Base-by-base conservation (phyloP, 2,113 vertebrate genomes). In the Lepus europaeus region DNA sequence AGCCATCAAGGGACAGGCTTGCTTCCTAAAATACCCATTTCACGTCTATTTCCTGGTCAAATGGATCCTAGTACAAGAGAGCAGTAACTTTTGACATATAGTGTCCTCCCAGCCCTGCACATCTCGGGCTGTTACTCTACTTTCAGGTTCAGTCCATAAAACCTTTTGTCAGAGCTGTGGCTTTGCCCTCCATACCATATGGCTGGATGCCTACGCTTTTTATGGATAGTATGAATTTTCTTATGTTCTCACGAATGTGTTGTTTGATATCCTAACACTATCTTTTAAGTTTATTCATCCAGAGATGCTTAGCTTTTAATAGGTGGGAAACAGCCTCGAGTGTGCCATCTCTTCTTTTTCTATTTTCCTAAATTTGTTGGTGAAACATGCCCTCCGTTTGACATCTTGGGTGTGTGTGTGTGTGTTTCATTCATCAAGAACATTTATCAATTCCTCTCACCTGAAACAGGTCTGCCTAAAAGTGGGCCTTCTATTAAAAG, bases 1-100 rank as follows among this genome's bases (percentile, higher is more conserved):
- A 87, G 78, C 29, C 76, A 45, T 6, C 68, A 17, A 84, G 61
- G 39, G n/a, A 59, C 51, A 89, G 16, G 87, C 33, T 74, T 83
- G 77, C 33, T 61, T 95, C 72, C 36, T 90, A 92, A 94, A 89
- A 89, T 90, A 93, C 39, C 45, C 77, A 56, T 61, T 86, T 92
- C 74, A 78, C 86, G 87, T 85, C 1, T 79, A 77, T 73, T 92
- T 94, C 61, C 84, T 88, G 68, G 81, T 49, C 72, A 49, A 14
- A 94, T 64, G 81, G 69, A 81, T 66, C 51, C 23, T 69, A 63
- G 36, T 73, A 76, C 56, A 59, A 6, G 56, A 59, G 56, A 59
- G 56, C 9, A 63, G 70, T 22, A 70, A 80, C 87, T 95, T 94
- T 33, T 36, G 82, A 88, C 22, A 31, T 9, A 23, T 59, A n/a